Conservation (phyloP, 2,113 vertebrate genomes). For the Turdus rufiventris region DNA sequence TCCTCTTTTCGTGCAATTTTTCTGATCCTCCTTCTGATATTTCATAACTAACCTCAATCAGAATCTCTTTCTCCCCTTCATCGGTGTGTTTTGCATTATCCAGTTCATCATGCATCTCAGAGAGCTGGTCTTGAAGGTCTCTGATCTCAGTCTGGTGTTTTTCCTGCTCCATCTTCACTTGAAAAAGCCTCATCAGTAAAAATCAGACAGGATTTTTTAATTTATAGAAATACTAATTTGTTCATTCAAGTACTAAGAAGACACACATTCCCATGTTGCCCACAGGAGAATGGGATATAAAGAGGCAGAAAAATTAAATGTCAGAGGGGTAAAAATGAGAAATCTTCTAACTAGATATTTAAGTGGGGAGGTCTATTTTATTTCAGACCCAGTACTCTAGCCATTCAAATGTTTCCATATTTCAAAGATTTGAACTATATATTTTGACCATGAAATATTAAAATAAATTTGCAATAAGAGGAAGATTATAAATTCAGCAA, state of each 20-base stretch:
- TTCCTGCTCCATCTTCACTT: constrained; percentile 96
- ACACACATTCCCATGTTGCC: not conserved
- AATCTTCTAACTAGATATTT: not conserved
- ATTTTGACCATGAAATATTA: not conserved
- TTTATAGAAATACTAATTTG: not conserved
- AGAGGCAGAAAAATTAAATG: not conserved
- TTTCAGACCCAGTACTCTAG: not conserved
- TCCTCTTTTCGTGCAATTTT: not conserved
- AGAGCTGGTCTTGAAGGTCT: constrained; percentile 97
- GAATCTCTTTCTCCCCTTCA: constrained; percentile 80
- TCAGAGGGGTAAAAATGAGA: not conserved
- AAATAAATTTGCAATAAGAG: not conserved
- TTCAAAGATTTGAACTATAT: not conserved
- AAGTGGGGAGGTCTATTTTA: not conserved
- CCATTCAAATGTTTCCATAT: not conserved
- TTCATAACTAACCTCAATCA: constrained; percentile 79
- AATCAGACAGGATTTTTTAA: not conserved
- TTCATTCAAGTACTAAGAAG: not conserved
- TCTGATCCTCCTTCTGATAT: not conserved
- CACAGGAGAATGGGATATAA: not conserved
- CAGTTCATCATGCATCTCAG: constrained; percentile 97
- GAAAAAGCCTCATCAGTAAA: constrained; percentile 81
- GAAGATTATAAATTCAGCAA: not conserved
- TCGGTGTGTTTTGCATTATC: constrained; percentile 84
- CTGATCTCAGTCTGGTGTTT: constrained; percentile 94